These are phyloP conservation scores for Sebastes cheni DNA, from an alignment of 2,797 vertebrate species.

Conservation along the genomic window DNA sequence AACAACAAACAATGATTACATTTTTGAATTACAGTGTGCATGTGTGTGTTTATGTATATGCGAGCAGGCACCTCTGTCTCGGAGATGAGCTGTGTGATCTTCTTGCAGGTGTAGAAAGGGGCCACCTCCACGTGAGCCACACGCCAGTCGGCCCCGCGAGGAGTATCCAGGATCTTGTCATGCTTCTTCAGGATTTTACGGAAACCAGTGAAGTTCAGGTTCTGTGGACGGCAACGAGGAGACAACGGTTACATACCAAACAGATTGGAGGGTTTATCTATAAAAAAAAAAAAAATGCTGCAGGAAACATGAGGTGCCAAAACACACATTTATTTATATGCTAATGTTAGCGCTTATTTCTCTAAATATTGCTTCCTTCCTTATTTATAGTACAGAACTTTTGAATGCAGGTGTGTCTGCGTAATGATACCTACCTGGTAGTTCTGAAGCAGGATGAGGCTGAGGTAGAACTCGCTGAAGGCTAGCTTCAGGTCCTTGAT, in stretches of 20 bases:
- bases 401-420: not conserved
- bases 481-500: slow-evolving; percentile 95
- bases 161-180: slow-evolving; percentile 98
- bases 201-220: slow-evolving; percentile 98
- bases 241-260: not conserved
- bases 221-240: slow-evolving; percentile 74
- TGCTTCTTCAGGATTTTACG: slow-evolving; percentile 99
- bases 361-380: not conserved
- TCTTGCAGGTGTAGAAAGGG: slow-evolving; percentile 98
- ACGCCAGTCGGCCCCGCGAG: slow-evolving; percentile 94
- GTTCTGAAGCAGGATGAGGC: slow-evolving; percentile 94
- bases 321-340: not conserved
- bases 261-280: not conserved
- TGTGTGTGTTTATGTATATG: not conserved
- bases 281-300: not conserved
- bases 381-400: not conserved
- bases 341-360: not conserved
- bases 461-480: slow-evolving; percentile 99
- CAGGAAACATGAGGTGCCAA: not conserved
- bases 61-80: slow-evolving; percentile 89
- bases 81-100: slow-evolving; percentile 97
- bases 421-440: slow-evolving; percentile 85
- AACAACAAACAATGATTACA: not conserved
- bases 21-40: not conserved
- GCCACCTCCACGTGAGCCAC: slow-evolving; percentile 97